phyloP scores from a whole-genome alignment of 2,797 vertebrate genomes.

The Parauchenoglanis ngamensis region DNA sequence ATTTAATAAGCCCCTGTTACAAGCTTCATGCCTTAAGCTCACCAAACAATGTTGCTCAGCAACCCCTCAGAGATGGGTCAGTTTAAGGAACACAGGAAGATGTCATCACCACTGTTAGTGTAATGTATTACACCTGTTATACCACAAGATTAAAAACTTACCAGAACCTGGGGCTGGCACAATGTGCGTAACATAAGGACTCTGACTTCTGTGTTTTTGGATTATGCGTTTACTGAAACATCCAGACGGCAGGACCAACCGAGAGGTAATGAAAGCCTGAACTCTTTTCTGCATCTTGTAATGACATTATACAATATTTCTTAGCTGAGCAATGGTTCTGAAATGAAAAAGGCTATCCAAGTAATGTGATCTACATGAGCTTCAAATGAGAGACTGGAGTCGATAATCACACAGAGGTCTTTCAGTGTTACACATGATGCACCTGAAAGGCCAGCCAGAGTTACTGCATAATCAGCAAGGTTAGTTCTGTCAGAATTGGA shows the following conservation, averaged over 20 bases:
- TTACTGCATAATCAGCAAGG: background rate
- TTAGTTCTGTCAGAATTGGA: background rate
- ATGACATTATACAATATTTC: background rate
- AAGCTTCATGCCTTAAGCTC: constrained; percentile 55
- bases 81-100: constrained; percentile 25
- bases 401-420: background rate
- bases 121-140: constrained; percentile 20
- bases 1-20: constrained; percentile 71
- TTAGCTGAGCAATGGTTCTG: background rate
- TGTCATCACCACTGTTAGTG: constrained; percentile 35
- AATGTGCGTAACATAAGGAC: background rate
- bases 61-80: constrained; percentile 55
- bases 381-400: background rate
- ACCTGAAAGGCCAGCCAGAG: background rate
- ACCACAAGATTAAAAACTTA: background rate
- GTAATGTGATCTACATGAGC: background rate
- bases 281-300: background rate
- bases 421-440: background rate
- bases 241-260: background rate
- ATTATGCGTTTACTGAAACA: background rate
- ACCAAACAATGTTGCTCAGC: constrained; percentile 74
- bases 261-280: background rate
- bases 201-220: background rate
- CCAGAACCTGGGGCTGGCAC: background rate
- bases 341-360: constrained; percentile 13